Percentiles rank a stretch among this genome's conserved stretches.
Evolutionary conservation across 2,888 invertebrate genomes (phyloP).

Genomic region (Cataglyphis altisquamis): DNA sequence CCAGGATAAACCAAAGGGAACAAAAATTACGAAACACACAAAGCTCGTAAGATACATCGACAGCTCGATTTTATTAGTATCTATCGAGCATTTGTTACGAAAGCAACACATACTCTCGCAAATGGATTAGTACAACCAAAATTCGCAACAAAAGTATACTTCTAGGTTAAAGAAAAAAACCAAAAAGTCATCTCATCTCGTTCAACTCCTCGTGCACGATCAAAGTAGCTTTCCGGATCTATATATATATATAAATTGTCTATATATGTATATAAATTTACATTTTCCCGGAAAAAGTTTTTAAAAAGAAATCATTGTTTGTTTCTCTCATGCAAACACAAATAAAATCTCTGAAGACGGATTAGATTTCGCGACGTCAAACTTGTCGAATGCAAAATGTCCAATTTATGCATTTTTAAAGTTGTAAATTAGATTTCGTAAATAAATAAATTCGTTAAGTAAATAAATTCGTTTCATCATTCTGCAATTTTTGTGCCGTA

Average conservation of each 20-base stretch:
- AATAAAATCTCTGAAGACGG: neutral
- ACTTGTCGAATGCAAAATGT: neutral
- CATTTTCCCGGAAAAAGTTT: neutral
- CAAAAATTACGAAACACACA: neutral
- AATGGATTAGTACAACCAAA: neutral
- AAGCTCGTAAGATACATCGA: neutral
- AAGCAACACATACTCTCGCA: neutral
- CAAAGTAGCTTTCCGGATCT: neutral
- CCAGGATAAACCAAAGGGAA: neutral
- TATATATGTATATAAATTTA: neutral
- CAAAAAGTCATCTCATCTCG: neutral
- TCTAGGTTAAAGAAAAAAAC: neutral
- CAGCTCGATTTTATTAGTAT: constrained; percentile 8
- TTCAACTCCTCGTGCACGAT: neutral
- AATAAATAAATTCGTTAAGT: neutral
- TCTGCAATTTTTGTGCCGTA: neutral
- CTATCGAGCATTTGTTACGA: constrained; percentile 11
- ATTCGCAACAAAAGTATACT: neutral
- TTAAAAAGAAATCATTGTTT: neutral
- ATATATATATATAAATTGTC: neutral
- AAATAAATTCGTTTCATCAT: neutral
- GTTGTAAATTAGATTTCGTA: neutral
- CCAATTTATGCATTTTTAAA: neutral
- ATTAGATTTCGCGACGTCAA: neutral
- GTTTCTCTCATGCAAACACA: neutral